Evolutionary conservation across 2,113 vertebrate species (phyloP).

Genomic region (Atherinomorus stipes): DNA sequence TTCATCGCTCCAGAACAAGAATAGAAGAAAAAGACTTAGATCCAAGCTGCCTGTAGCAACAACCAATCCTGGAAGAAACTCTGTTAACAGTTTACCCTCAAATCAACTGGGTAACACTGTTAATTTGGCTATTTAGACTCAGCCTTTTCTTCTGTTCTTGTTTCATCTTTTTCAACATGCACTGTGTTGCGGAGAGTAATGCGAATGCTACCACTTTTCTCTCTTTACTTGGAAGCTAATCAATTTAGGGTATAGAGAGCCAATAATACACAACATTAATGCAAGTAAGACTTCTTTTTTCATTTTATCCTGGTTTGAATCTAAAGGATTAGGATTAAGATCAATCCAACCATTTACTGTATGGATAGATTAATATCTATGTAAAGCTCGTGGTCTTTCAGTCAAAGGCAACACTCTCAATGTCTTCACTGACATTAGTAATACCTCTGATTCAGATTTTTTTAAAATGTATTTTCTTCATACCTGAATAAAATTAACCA

Average conservation of each 20-base stretch:
- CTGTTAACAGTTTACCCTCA: constrained; percentile 33
- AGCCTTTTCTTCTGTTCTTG: background rate
- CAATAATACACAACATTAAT: background rate
- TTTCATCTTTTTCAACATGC: background rate
- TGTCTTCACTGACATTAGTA: no score
- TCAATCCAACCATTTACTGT: no score
- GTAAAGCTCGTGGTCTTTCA: no score
- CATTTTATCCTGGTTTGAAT: background rate
- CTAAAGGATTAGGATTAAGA: no score
- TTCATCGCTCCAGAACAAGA: constrained; percentile 57
- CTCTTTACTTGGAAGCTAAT: background rate
- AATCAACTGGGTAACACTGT: constrained; percentile 20
- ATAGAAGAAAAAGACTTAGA: constrained; percentile 28
- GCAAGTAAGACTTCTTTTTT: background rate
- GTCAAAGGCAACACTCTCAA: no score
- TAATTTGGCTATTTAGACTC: constrained; percentile 25
- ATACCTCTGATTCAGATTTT: no score
- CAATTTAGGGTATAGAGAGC: no score
- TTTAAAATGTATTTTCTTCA: no score
- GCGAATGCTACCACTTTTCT: background rate
- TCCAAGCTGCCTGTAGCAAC: constrained; percentile 28
- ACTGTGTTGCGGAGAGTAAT: background rate
- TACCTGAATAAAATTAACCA: no score
- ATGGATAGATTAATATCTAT: no score
- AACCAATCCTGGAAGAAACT: constrained; percentile 23